phyloP scores from a whole-genome alignment of 1,140 invertebrate species.

The Drosophila murphyi region DNA sequence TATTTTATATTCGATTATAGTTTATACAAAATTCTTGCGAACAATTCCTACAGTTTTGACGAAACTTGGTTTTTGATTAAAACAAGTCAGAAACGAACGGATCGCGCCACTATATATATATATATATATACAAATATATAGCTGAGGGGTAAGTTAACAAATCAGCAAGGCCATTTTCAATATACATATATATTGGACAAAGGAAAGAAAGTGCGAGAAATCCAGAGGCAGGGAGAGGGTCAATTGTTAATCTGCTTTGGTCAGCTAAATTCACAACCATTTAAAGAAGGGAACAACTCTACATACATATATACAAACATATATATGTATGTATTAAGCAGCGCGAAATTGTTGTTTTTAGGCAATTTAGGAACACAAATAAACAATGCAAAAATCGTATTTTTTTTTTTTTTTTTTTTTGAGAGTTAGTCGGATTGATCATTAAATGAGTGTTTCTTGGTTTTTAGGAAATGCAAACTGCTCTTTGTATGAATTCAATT shows the following conservation, averaged over 20 bases:
- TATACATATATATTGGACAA: no score
- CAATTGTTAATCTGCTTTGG: slow-evolving; percentile 13
- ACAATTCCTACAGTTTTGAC: background rate
- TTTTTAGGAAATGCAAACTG: slow-evolving; percentile 3
- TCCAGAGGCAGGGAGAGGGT: background rate
- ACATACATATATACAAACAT: slow-evolving; percentile 4
- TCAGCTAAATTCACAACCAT: slow-evolving; percentile 61
- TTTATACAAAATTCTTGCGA: background rate
- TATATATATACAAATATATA: no score
- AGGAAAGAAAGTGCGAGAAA: background rate
- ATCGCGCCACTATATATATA: no score
- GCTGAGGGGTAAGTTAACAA: no score
- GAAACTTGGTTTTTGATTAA: background rate
- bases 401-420: background rate
- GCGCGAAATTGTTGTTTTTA: background rate
- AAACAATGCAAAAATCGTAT: background rate
- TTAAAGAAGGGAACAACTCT: slow-evolving; percentile 47
- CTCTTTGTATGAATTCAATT: background rate
- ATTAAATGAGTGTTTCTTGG: background rate
- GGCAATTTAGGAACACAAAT: slow-evolving; percentile 2
- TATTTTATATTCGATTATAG: background rate
- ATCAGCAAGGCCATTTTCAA: background rate
- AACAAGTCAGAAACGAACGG: background rate
- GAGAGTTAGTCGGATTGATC: background rate
- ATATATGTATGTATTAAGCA: slow-evolving; percentile 21